Base-by-base conservation (phyloP, 1,140 invertebrate species). In the Bombus terrestris region DNA sequence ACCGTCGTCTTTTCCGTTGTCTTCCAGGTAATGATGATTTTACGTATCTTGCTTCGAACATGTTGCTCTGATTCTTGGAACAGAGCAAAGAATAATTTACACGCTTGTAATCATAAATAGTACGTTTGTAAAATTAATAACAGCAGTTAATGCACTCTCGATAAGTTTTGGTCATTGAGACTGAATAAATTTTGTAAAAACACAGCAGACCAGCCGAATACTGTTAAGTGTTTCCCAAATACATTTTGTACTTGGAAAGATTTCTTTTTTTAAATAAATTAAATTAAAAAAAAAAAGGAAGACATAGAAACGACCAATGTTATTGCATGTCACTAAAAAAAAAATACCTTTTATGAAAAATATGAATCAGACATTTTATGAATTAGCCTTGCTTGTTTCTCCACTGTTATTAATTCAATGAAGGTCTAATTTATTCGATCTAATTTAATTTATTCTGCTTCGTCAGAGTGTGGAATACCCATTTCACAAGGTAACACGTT, bases 391-490 rank as follows among this genome's bases (percentile, higher is more conserved):
- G 25, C 22, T 39, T 28, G 10, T 39, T 18, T 53, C 47, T 47
- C 3, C 13, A 37, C 13, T 35, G 3, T 41, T 35, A 3, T 47
- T 47, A 15, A 28, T 73, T 18, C 28, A 35, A 74, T 5, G 8
- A 22, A 53, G 18, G 47, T 53, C 1, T 53, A 53, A 53, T 22
- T 1, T 53, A 53, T 53, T 53, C 47, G 18, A 53, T 81, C 18
- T 85, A 69, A 72, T 74, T 59, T 41, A 73, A 41, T 74, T 53
- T 25, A 12, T 85, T 87, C 32, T 77, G 66, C 12, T 73, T 66
- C 41, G 77, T 78, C 88, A 96, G 95, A 95, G 82, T 96, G 95
- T 78, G 95, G 94, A 25, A 92, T 84, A 39, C 82, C 92, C 13
- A 93, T 93, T 18, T 92, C 95, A 12, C 88, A 91, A 22, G 95